Percentiles rank a stretch among this genome's conserved stretches.
phyloP scores from a whole-genome alignment of 2,113 vertebrate genomes.

The Oenanthe oenanthe region DNA sequence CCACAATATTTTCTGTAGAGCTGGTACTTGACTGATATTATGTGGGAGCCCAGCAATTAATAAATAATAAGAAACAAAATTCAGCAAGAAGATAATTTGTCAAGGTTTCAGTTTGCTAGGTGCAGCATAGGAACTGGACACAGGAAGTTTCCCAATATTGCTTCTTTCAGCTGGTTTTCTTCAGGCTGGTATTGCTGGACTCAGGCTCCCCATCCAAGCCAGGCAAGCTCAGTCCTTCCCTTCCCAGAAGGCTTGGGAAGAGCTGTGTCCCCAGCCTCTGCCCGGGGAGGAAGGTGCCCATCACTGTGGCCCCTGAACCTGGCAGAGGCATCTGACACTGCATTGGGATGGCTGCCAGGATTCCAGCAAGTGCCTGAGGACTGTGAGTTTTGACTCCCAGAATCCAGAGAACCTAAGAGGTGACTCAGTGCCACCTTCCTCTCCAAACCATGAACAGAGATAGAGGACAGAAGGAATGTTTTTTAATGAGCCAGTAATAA shows the following conservation, averaged over 20 bases:
- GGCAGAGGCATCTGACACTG: background rate
- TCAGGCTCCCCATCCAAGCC: rapidly evolving
- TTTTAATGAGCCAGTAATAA: background rate
- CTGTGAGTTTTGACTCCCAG: background rate
- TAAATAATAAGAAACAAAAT: background rate
- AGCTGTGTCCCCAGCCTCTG: background rate
- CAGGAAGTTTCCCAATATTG: background rate
- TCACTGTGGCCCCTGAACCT: background rate
- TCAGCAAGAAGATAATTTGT: background rate
- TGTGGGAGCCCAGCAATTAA: background rate
- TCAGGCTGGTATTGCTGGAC: background rate
- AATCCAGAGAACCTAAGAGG: background rate
- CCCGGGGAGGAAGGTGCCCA: background rate
- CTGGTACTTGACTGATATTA: background rate
- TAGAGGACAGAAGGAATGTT: background rate
- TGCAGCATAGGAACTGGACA: background rate
- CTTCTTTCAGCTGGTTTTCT: background rate
- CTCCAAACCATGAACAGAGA: background rate
- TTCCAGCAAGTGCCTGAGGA: rapidly evolving
- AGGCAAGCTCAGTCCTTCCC: too few species aligned
- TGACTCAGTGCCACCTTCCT: background rate
- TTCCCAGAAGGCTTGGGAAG: background rate
- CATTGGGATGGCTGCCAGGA: rapidly evolving
- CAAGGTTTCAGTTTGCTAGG: background rate
- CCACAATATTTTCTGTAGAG: background rate